These are phyloP conservation scores for Cyanistes caeruleus DNA, from an alignment of 2,113 vertebrate genomes.

Conservation along the genomic window DNA sequence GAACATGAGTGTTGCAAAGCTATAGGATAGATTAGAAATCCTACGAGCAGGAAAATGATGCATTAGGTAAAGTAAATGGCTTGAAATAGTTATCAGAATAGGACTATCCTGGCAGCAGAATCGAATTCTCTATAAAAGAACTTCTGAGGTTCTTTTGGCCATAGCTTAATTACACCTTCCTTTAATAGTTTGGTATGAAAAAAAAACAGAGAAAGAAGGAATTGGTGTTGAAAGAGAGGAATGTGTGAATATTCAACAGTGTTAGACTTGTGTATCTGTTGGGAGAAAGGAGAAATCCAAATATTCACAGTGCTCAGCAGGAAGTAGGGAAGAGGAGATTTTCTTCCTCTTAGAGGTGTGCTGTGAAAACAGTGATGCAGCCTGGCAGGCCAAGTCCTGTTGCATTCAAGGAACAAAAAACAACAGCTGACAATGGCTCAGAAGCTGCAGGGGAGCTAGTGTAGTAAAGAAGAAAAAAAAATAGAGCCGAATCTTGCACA, in stretches of 20 bases:
- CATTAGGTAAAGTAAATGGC: background rate
- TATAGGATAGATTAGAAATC: background rate
- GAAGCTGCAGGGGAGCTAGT: background rate
- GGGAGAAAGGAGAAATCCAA: background rate
- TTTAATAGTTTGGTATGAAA: background rate
- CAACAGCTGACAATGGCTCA: background rate
- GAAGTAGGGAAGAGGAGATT: background rate
- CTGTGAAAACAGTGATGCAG: background rate
- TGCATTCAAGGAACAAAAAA: conserved; percentile 15
- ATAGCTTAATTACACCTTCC: background rate
- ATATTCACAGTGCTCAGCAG: background rate
- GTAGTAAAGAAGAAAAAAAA: background rate
- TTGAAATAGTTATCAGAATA: background rate
- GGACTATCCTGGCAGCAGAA: background rate
- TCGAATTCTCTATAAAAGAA: background rate
- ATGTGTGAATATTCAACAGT: background rate
- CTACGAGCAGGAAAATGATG: background rate
- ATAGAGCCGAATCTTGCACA: background rate
- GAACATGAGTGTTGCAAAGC: background rate
- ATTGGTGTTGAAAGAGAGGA: background rate
- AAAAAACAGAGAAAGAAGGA: background rate
- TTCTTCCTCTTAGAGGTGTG: background rate
- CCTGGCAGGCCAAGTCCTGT: background rate
- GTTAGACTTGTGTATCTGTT: background rate
- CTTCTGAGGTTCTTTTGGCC: background rate